A percentile compares a stretch with the other conserved stretches of the same genome.
These are phyloP conservation scores for Ctena decussata DNA, from an alignment of 2,888 invertebrate species.

Conservation along the genomic window DNA sequence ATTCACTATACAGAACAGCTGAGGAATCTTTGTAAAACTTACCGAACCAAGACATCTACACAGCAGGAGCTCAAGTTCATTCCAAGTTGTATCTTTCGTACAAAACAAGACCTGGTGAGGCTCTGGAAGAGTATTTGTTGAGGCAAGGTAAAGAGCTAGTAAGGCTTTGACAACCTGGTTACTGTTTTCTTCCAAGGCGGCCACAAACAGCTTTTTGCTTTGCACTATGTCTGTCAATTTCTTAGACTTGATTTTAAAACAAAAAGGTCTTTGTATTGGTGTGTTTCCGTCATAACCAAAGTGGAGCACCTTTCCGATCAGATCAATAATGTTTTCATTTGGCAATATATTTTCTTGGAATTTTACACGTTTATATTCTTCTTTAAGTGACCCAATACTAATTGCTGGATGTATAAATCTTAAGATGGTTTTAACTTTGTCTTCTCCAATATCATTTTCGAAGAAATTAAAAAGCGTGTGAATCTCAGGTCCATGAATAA, in stretches of 20 bases:
- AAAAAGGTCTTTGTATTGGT: slow-evolving; percentile 28
- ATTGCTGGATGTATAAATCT: slow-evolving; percentile 60
- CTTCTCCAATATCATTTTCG: slow-evolving; percentile 5
- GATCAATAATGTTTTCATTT: slow-evolving; percentile 11
- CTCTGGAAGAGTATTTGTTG: slow-evolving; percentile 64
- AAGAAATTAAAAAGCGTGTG: slow-evolving; percentile 55
- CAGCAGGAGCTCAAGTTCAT: slow-evolving; percentile 66
- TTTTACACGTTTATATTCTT: neutral
- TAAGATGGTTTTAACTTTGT: slow-evolving; percentile 38
- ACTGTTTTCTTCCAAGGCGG: slow-evolving; percentile 63
- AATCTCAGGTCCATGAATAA: slow-evolving; percentile 62
- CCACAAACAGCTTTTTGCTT: slow-evolving; percentile 56
- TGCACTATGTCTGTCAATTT: slow-evolving; percentile 63
- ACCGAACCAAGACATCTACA: slow-evolving; percentile 57
- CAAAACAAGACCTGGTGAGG: slow-evolving; percentile 71
- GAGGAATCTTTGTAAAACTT: neutral
- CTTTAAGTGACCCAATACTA: neutral
- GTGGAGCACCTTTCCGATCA: slow-evolving; percentile 51
- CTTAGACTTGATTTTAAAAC: neutral
- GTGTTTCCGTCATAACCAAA: slow-evolving; percentile 25
- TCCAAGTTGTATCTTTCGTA: slow-evolving; percentile 60
- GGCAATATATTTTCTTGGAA: neutral
- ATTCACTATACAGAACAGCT: slow-evolving; percentile 67
- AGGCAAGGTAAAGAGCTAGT: slow-evolving; percentile 63
- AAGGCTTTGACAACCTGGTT: slow-evolving; percentile 62